A percentile compares a stretch with the other conserved stretches of the same genome.
phyloP scores from a whole-genome alignment of 2,888 invertebrate species.

The Drosophila melanosoma region DNA sequence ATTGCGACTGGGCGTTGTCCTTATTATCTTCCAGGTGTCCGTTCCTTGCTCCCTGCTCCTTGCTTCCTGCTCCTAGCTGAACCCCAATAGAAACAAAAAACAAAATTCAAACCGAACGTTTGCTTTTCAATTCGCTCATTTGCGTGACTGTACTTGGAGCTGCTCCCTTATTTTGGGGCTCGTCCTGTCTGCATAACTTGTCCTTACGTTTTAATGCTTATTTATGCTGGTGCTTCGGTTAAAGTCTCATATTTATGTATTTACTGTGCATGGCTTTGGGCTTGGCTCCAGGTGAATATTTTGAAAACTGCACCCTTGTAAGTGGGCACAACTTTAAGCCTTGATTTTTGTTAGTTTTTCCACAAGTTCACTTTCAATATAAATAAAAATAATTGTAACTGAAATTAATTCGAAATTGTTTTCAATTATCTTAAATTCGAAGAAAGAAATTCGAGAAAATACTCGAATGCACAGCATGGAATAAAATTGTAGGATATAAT shows the following conservation, averaged over 20 bases:
- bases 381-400: background rate
- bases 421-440: background rate
- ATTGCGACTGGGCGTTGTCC: conserved; percentile 60
- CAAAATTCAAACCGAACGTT: conserved; percentile 4
- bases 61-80: conserved; percentile 13
- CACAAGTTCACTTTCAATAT: background rate
- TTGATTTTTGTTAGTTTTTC: conserved; percentile 1
- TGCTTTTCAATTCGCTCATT: conserved; percentile 50
- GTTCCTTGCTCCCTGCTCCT: background rate
- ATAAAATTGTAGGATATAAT: background rate
- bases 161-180: conserved; percentile 14
- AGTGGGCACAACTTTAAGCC: conserved; percentile 12
- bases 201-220: conserved; percentile 55
- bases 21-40: background rate
- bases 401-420: background rate
- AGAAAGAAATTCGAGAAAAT: too few species aligned
- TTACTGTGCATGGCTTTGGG: conserved; percentile 10
- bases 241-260: conserved; percentile 38
- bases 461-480: background rate
- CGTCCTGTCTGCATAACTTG: conserved; percentile 29
- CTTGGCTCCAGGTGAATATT: conserved; percentile 19
- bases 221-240: conserved; percentile 51
- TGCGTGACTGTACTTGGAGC: conserved; percentile 49
- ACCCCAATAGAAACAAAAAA: background rate
- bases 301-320: conserved; percentile 5